A percentile compares a stretch with the other conserved stretches of the same genome.
phyloP scores from a whole-genome alignment of 2,113 vertebrate genomes.

The Cavia aperea region DNA sequence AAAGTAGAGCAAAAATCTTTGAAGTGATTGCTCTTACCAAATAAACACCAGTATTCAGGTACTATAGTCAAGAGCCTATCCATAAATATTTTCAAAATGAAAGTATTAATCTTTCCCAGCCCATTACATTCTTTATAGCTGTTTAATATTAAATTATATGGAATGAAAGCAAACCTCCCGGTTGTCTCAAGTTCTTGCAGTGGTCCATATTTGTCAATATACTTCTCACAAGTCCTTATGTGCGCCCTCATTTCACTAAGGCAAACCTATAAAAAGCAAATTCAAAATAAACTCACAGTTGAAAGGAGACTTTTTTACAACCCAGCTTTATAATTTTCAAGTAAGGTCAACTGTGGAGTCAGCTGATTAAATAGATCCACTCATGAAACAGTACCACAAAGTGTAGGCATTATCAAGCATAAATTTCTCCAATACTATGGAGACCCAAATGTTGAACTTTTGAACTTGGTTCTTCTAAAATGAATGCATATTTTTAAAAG shows the following conservation, averaged over 20 bases:
- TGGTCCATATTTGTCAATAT: conserved; percentile 67
- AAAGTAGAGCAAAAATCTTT: conserved; percentile 30
- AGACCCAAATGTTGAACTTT: not conserved
- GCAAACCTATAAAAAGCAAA: conserved; percentile 61
- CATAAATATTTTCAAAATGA: not conserved
- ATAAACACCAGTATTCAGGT: not conserved
- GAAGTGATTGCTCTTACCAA: conserved; percentile 1
- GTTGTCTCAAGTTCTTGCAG: conserved; percentile 60
- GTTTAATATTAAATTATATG: not conserved
- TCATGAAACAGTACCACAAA: not conserved
- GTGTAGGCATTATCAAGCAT: not conserved
- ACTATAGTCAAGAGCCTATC: not conserved
- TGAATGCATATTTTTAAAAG: not conserved
- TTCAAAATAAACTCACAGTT: conserved; percentile 27
- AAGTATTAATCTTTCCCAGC: not conserved
- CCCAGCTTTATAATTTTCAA: conserved; percentile 17
- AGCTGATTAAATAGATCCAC: not conserved
- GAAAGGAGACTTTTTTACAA: conserved; percentile 19
- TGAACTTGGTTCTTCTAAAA: conserved; percentile 38
- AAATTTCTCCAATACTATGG: not conserved
- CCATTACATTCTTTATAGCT: not conserved
- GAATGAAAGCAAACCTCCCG: conserved; percentile 54
- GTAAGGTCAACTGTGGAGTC: not conserved
- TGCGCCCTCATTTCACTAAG: conserved; percentile 74
- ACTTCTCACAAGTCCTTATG: conserved; percentile 71